Evolutionary conservation across 2,113 vertebrate species (phyloP).

Genomic region (Vicugna pacos): DNA sequence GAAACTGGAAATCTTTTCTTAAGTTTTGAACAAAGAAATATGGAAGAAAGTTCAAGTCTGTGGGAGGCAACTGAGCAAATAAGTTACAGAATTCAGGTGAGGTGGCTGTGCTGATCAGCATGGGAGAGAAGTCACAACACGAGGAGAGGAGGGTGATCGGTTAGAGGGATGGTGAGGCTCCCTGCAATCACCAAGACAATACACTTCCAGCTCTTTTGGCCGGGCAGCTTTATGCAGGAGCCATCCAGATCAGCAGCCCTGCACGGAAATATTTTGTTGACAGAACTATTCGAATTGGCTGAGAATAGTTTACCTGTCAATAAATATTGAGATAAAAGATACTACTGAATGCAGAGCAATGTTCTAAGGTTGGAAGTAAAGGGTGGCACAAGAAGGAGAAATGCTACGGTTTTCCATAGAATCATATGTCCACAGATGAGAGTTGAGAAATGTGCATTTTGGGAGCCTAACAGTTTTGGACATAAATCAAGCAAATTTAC

Average conservation of each 20-base stretch:
- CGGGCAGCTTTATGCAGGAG: not conserved
- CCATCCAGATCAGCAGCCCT: not conserved
- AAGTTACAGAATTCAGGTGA: not conserved
- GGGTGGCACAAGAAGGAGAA: not conserved
- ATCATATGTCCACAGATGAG: not conserved
- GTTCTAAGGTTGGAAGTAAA: not conserved
- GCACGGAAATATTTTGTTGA: not conserved
- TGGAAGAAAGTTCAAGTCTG: not conserved
- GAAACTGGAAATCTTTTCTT: constrained; percentile 29
- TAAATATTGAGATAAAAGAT: not conserved
- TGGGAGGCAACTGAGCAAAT: not conserved
- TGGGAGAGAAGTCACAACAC: not conserved
- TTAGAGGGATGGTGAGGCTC: not conserved
- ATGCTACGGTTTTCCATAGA: not conserved
- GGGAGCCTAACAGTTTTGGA: not conserved
- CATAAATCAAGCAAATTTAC: not conserved
- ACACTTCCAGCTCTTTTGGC: not conserved
- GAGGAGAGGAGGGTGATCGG: not conserved
- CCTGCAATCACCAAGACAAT: not conserved
- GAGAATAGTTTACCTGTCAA: not conserved
- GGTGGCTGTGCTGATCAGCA: not conserved
- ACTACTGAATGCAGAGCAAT: not conserved
- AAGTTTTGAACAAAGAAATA: constrained; percentile 31
- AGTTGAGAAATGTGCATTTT: not conserved
- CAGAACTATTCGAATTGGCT: not conserved